These are phyloP conservation scores for Drosophila grimshawi DNA, from an alignment of 1,140 invertebrate genomes.

Conservation along the genomic window DNA sequence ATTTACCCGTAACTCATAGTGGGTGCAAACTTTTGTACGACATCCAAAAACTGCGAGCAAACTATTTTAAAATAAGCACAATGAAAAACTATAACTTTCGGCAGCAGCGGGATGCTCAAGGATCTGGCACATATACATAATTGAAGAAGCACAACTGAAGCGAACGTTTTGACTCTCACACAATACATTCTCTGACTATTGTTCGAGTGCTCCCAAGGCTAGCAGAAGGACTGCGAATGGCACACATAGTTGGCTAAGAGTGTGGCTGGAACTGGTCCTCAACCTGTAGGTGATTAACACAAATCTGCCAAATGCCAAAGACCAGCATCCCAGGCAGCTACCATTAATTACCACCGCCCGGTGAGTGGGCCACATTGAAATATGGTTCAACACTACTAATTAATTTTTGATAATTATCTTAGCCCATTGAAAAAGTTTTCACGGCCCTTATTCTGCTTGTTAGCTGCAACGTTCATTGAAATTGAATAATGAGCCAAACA, in stretches of 20 bases:
- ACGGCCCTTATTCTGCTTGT: background rate
- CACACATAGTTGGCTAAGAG: constrained; percentile 5
- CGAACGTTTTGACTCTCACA: constrained; percentile 37
- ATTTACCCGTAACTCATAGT: constrained; percentile 18
- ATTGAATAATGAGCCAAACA: constrained; percentile 46
- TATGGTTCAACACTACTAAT: constrained; percentile 63
- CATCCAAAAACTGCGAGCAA: constrained; percentile 56
- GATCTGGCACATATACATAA: constrained; percentile 56
- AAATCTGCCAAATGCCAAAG: constrained; percentile 45
- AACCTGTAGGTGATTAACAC: constrained; percentile 46
- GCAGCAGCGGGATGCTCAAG: constrained; percentile 2
- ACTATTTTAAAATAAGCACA: constrained; percentile 81
- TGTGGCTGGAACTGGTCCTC: background rate
- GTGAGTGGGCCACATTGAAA: constrained; percentile 51
- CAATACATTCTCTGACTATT: constrained; percentile 57
- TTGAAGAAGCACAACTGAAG: constrained; percentile 48
- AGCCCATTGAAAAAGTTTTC: constrained; percentile 29
- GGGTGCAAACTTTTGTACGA: constrained; percentile 53
- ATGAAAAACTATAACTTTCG: constrained; percentile 74
- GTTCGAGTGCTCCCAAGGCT: constrained; percentile 64
- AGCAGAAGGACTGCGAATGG: constrained; percentile 49
- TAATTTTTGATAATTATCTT: constrained; percentile 67
- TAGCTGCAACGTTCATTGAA: constrained; percentile 26
- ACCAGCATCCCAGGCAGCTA: constrained; percentile 19
- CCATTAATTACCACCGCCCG: constrained; percentile 55